Conservation (phyloP, 2,113 vertebrate species). For the Tetrao urogallus region DNA sequence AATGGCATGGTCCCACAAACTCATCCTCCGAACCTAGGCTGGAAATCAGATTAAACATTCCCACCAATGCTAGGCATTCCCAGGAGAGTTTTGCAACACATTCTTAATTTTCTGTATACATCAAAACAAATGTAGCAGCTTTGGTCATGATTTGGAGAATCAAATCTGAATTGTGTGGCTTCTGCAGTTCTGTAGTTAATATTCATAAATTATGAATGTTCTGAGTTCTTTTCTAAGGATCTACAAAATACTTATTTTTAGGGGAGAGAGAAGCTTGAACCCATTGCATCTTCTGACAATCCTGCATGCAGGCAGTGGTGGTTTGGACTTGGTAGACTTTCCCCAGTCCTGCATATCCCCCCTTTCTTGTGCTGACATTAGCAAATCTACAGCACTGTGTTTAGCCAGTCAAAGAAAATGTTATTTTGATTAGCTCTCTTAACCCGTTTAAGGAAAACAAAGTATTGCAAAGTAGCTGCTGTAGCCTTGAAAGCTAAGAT, state of each 20-base stretch:
- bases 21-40: background rate
- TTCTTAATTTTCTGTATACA: background rate
- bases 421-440: background rate
- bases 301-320: background rate
- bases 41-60: background rate
- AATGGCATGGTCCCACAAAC: background rate
- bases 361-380: background rate
- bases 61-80: fast-evolving
- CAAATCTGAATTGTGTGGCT: background rate
- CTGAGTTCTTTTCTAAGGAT: background rate
- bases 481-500: background rate
- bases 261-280: fast-evolving
- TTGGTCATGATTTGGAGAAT: background rate
- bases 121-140: background rate
- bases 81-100: background rate
- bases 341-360: background rate
- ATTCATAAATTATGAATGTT: background rate
- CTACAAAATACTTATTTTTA: background rate
- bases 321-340: background rate
- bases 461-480: background rate
- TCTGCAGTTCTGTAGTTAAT: background rate
- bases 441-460: background rate
- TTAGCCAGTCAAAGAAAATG: background rate
- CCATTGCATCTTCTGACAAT: background rate
- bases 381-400: background rate